Percentiles rank a stretch among this genome's conserved stretches.
Evolutionary conservation across 1,140 invertebrate species (phyloP).

Genomic region (Asbolus verrucosus): DNA sequence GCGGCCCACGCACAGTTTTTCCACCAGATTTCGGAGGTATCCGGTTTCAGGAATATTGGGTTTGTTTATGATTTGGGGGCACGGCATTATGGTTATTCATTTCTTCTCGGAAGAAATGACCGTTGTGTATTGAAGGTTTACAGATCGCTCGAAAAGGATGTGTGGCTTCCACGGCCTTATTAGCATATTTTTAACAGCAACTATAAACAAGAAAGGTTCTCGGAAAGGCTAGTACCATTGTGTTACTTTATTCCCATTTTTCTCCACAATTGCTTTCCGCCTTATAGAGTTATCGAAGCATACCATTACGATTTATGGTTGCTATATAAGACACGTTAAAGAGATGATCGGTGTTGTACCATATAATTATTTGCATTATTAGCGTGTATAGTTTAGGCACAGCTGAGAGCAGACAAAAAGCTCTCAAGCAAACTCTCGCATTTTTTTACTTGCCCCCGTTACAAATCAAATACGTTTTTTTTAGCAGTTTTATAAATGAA

Average conservation of each 20-base stretch:
- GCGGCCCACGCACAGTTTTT: too few relatives aligned
- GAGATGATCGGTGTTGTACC: slow-evolving; percentile 15
- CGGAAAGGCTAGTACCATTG: slow-evolving; percentile 5
- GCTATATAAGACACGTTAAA: slow-evolving; percentile 29
- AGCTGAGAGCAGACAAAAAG: too few relatives aligned
- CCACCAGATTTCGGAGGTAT: too few relatives aligned
- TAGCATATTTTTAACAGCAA: slow-evolving; percentile 30
- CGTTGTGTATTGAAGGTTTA: slow-evolving; percentile 19
- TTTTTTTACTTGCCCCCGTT: too few relatives aligned
- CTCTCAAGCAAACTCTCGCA: too few relatives aligned
- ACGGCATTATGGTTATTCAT: neutral
- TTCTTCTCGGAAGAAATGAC: neutral
- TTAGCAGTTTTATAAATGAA: too few relatives aligned
- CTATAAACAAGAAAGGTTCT: slow-evolving; percentile 18
- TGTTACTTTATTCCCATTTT: slow-evolving; percentile 8
- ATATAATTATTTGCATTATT: slow-evolving; percentile 33
- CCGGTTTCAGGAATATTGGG: too few relatives aligned
- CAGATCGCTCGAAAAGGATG: slow-evolving; percentile 9
- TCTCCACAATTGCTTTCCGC: slow-evolving; percentile 28
- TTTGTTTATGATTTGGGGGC: too few relatives aligned
- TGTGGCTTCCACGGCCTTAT: slow-evolving; percentile 11
- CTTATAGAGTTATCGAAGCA: slow-evolving; percentile 30
- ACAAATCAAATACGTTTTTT: too few relatives aligned
- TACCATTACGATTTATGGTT: slow-evolving; percentile 30
- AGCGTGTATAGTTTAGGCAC: slow-evolving; percentile 17